Conservation (phyloP, 2,888 invertebrate species). For the Toxonevra muliebris region DNA sequence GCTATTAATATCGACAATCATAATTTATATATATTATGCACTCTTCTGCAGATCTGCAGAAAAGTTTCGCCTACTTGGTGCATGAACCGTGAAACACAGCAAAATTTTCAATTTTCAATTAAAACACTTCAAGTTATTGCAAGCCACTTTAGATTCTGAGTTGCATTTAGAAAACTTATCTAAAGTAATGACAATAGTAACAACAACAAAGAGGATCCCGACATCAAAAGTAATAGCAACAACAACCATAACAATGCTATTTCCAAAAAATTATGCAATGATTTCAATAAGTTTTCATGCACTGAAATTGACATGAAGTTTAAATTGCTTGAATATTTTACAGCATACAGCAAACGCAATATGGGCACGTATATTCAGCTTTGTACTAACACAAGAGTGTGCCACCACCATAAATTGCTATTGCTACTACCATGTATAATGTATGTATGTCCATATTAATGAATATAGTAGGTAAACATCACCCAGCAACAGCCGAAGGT, state of each 20-base stretch:
- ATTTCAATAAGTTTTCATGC: slow-evolving; percentile 52
- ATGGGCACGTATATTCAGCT: too few species aligned
- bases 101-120: slow-evolving; percentile 21
- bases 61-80: too few species aligned
- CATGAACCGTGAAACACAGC: background rate
- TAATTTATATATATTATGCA: too few species aligned
- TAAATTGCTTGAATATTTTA: slow-evolving; percentile 51
- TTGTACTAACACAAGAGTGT: too few species aligned
- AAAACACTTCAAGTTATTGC: slow-evolving; percentile 24
- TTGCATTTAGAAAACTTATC: slow-evolving; percentile 8
- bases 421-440: too few species aligned
- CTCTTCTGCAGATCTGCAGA: too few species aligned
- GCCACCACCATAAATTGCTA: too few species aligned
- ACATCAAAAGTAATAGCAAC: slow-evolving; percentile 20
- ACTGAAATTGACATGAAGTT: slow-evolving; percentile 62
- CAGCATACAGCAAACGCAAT: too few species aligned
- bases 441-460: background rate
- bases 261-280: slow-evolving; percentile 53
- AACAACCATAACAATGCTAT: slow-evolving; percentile 8
- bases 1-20: too few species aligned
- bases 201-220: slow-evolving; percentile 21
- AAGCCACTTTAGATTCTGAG: slow-evolving; percentile 18
- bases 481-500: slow-evolving; percentile 32
- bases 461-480: background rate
- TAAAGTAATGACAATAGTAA: slow-evolving; percentile 19